Evolutionary conservation across 2,888 invertebrate species (phyloP), one percentile per base, ranked within the genome.

Genomic region (Acleris cristana): DNA sequence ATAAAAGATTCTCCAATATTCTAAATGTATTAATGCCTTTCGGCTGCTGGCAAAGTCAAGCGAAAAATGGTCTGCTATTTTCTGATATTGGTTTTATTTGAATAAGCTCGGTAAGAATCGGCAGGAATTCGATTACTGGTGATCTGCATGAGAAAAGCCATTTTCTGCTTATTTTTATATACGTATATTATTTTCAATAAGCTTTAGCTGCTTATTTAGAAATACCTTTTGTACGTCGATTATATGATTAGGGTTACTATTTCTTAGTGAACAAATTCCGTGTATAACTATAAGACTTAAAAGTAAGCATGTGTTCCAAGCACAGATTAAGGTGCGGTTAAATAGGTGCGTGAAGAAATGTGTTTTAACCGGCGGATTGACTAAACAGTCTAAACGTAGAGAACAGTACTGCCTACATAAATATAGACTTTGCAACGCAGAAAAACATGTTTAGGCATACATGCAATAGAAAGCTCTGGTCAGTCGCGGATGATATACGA

Each of bases 401-500:
- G 45, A 48, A 48, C 58, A 45, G 23, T 26, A 23, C 26, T 18
- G 45, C 14, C 10, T 56, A 58, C 44, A n/a, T 26, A 58, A 58
- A 58, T 48, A 48, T 18, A 58, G 48, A 23, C 44, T 44, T 40
- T 16, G 23, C 0, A 26, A 8, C 57, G 57, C 23, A 44, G 45
- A 48, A 48, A 57, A 48, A 48, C 26, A 40, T 48, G 18, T 48
- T 58, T 58, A 26, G n/a, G 48, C 26, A 5, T 19, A 21, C 58
- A 18, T 56, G 65, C 56, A 61, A 40, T 61, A 57, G 66, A 66
- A 66, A 66, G 56, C 61, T 62, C 34, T 45, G 56, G 44, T 55
- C 61, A 66, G 44, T 12, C 48, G n/a, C 49, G 49, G 61, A 56
- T 66, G 65, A 66, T 62, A 61, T 56, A 62, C 56, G 66, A 62